phyloP scores from a whole-genome alignment of 2,888 invertebrate genomes.

The Merodon equestris region DNA sequence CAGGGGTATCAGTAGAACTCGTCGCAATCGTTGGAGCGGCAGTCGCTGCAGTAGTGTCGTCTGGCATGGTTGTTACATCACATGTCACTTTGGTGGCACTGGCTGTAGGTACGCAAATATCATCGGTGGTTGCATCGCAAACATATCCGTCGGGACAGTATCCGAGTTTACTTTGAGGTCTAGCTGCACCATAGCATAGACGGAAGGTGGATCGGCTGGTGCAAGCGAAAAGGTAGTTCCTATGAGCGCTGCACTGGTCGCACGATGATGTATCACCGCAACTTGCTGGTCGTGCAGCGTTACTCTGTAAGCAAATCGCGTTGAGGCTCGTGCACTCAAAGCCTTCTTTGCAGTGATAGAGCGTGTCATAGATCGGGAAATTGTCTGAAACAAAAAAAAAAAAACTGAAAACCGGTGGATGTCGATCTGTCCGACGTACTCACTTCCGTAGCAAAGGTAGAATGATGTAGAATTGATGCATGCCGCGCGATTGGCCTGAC shows the following conservation, averaged over 20 bases:
- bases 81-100: conserved; percentile 70
- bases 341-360: conserved; percentile 74
- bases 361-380: conserved; percentile 70
- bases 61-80: conserved; percentile 70
- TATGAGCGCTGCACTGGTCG: conserved; percentile 75
- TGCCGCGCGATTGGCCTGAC: conserved; percentile 74
- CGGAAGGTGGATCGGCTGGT: conserved; percentile 73
- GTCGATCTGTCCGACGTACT: not conserved
- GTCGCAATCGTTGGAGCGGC: not conserved
- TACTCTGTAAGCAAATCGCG: conserved; percentile 74
- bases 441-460: conserved; percentile 73
- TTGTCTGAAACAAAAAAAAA: not conserved
- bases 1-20: conserved; percentile 7
- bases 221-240: conserved; percentile 74
- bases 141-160: conserved; percentile 72
- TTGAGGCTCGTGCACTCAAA: conserved; percentile 73
- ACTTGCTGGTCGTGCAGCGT: conserved; percentile 71
- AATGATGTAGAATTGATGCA: conserved; percentile 76
- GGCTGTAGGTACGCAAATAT: conserved; percentile 71
- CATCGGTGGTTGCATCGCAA: conserved; percentile 73
- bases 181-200: conserved; percentile 75
- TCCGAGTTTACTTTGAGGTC: conserved; percentile 72
- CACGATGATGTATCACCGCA: conserved; percentile 76
- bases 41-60: conserved; percentile 8
- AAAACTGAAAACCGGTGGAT: not conserved